phyloP scores from a whole-genome alignment of 2,113 vertebrate species.

The Pterocles burchelli region DNA sequence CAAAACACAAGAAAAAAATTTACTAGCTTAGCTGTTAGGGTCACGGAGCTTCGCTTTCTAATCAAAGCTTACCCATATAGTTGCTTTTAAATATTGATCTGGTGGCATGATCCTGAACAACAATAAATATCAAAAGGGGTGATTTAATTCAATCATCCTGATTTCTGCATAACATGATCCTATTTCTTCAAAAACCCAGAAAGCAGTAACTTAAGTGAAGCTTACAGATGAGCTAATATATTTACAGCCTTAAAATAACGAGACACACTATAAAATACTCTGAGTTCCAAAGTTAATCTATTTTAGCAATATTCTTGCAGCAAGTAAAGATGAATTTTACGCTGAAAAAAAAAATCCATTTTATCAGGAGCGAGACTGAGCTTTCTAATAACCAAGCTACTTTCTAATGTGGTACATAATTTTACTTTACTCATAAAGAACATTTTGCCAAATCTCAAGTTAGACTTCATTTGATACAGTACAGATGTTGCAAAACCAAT shows the following conservation, averaged over 20 bases:
- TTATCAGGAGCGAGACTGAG: conserved; percentile 52
- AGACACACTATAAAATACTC: conserved; percentile 23
- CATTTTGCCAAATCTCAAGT: conserved; percentile 35
- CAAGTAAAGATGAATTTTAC: conserved; percentile 46
- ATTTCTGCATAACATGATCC: conserved; percentile 21
- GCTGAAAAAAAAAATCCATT: conserved; percentile 58
- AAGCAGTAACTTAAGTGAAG: conserved; percentile 30
- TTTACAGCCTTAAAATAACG: conserved; percentile 57
- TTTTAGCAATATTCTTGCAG: conserved; percentile 47
- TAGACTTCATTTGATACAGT: conserved; percentile 37
- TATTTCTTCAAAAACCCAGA: conserved; percentile 31
- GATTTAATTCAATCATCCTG: conserved; percentile 52
- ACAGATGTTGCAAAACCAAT: conserved; percentile 21
- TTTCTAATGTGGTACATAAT: conserved; percentile 39
- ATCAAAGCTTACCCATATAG: not conserved
- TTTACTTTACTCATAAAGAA: conserved; percentile 19
- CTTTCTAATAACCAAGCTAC: conserved; percentile 51
- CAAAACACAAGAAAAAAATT: not conserved
- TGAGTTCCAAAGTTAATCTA: conserved; percentile 53
- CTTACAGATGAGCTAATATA: conserved; percentile 49
- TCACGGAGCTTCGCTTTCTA: conserved; percentile 29
- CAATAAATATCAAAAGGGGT: conserved; percentile 12
- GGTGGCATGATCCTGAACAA: not conserved
- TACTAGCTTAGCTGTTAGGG: not conserved
- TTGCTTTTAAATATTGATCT: conserved; percentile 41